These are phyloP conservation scores for Petrocephalus zakoni DNA, from an alignment of 2,113 vertebrate genomes.

Conservation along the genomic window DNA sequence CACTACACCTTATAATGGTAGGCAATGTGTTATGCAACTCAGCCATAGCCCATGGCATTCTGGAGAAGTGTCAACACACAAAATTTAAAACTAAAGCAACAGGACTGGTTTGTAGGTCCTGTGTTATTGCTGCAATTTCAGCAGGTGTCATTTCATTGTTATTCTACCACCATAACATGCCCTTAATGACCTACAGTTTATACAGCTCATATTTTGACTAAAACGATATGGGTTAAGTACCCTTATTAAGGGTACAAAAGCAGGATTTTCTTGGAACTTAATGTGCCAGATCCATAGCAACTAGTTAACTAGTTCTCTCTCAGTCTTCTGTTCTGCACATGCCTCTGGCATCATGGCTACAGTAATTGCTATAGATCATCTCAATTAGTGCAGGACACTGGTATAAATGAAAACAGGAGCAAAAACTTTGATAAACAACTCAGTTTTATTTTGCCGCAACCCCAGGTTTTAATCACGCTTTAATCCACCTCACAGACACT, in stretches of 20 bases:
- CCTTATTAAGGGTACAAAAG: neutral
- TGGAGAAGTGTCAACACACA: neutral
- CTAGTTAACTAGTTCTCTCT: neutral
- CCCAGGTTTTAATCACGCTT: neutral
- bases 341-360: neutral
- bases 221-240: neutral
- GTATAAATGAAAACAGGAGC: neutral
- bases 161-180: neutral
- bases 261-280: neutral
- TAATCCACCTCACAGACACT: neutral
- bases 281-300: neutral
- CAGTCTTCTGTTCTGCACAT: neutral
- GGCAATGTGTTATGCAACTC: neutral
- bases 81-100: neutral
- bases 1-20: neutral
- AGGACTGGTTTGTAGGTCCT: neutral
- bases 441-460: neutral
- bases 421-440: neutral
- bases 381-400: neutral
- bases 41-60: neutral
- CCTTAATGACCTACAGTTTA: neutral
- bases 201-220: neutral
- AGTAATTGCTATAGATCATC: neutral
- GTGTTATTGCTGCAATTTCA: neutral
- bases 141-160: neutral